Evolutionary conservation across 2,888 invertebrate species (phyloP).

Genomic region (Hyles lineata): DNA sequence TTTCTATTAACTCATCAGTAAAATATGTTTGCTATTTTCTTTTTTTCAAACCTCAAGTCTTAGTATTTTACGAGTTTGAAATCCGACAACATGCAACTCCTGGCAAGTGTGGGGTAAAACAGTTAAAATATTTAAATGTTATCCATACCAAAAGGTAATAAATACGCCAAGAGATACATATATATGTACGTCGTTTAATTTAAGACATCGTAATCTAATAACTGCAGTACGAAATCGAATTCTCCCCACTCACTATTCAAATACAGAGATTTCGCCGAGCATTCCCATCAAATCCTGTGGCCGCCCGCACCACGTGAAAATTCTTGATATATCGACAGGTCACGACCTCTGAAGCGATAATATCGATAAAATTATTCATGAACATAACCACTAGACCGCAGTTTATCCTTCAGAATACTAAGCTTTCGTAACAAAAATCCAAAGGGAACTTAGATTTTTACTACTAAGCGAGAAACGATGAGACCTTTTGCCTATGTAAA

Average conservation of each 20-base stretch:
- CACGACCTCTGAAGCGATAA: constrained; percentile 29
- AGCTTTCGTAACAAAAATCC: constrained; percentile 57
- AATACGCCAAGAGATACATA: no score
- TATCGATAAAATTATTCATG: constrained; percentile 53
- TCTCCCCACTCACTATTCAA: background rate
- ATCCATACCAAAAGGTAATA: no score
- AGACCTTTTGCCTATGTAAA: constrained; percentile 20
- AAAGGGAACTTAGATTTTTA: constrained; percentile 15
- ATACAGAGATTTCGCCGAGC: background rate
- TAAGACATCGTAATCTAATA: no score
- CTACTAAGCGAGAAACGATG: constrained; percentile 22
- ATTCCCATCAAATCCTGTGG: background rate
- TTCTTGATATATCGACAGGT: constrained; percentile 24
- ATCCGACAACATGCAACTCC: no score
- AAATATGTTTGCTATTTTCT: no score
- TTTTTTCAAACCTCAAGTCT: no score
- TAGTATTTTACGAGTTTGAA: no score
- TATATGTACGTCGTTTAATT: no score
- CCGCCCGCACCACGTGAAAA: background rate
- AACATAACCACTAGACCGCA: constrained; percentile 47
- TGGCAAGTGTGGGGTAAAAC: no score
- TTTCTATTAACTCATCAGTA: no score
- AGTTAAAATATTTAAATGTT: no score
- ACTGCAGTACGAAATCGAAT: constrained; percentile 3
- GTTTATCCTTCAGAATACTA: constrained; percentile 54